phyloP scores from a whole-genome alignment of 2,888 invertebrate genomes.

The Chloroclysta siterata region DNA sequence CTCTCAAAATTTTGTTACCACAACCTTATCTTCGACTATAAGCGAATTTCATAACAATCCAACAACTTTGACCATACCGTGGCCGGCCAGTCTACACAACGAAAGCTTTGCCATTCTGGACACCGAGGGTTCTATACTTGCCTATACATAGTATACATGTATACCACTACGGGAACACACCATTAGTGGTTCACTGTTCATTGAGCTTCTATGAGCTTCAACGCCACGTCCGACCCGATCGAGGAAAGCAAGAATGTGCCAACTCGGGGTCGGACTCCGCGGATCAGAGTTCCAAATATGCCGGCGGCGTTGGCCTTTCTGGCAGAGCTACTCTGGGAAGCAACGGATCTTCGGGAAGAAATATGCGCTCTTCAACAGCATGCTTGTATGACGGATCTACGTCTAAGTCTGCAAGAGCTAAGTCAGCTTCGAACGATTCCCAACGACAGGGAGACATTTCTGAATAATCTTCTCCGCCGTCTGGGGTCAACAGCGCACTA shows the following conservation, averaged over 20 bases:
- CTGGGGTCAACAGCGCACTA: constrained; percentile 85
- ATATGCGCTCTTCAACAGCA: constrained; percentile 86
- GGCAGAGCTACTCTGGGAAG: constrained; percentile 80
- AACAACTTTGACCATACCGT: constrained; percentile 60
- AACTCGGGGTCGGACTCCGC: constrained; percentile 80
- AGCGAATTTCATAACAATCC: constrained; percentile 78
- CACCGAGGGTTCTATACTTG: constrained; percentile 51
- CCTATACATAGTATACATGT: constrained; percentile 43
- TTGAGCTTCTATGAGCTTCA: constrained; percentile 42
- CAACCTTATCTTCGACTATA: constrained; percentile 80
- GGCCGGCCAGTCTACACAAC: constrained; percentile 60
- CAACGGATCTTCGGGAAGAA: constrained; percentile 85
- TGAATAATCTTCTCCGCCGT: constrained; percentile 77
- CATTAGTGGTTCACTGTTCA: constrained; percentile 42
- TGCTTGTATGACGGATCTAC: constrained; percentile 86
- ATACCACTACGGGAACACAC: constrained; percentile 62
- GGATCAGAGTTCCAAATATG: constrained; percentile 80
- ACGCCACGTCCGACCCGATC: constrained; percentile 63
- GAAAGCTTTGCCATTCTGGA: constrained; percentile 56
- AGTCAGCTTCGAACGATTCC: constrained; percentile 87
- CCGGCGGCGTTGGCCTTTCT: constrained; percentile 85
- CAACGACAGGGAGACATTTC: constrained; percentile 83
- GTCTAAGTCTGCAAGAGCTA: constrained; percentile 86
- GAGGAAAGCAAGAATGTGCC: constrained; percentile 63
- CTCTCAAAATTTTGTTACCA: constrained; percentile 81